phyloP scores from a whole-genome alignment of 2,888 invertebrate genomes.

The Yponomeuta sedellus region DNA sequence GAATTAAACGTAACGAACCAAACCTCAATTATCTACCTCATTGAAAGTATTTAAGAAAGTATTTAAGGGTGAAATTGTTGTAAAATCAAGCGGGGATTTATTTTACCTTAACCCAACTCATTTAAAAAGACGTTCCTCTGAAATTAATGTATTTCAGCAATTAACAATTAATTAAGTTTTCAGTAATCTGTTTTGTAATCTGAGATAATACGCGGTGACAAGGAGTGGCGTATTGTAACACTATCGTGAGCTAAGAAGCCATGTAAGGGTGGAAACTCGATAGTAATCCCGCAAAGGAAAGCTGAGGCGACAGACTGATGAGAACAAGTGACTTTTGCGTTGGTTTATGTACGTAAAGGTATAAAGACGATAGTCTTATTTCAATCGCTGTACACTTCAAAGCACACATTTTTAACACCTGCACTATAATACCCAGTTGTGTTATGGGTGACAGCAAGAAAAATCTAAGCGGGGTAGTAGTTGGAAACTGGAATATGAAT shows the following conservation, averaged over 20 bases:
- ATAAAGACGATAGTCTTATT: too few relatives aligned
- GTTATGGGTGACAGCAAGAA: too few relatives aligned
- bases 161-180: not conserved
- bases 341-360: too few relatives aligned
- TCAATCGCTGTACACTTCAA: too few relatives aligned
- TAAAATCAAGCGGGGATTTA: not conserved
- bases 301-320: not conserved
- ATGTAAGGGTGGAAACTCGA: not conserved
- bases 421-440: too few relatives aligned
- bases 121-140: too few relatives aligned
- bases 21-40: not conserved
- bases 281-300: slow-evolving; percentile 1
- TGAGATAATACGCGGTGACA: not conserved
- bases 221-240: not conserved
- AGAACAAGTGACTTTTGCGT: not conserved
- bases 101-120: not conserved
- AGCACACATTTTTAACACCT: too few relatives aligned
- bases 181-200: not conserved
- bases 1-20: not conserved
- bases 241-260: not conserved
- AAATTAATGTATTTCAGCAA: not conserved
- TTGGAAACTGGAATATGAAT: too few relatives aligned
- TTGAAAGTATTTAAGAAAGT: not conserved
- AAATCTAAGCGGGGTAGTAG: too few relatives aligned
- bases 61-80: not conserved